phyloP scores from a whole-genome alignment of 2,797 vertebrate genomes.

The Phoebastria nigripes region DNA sequence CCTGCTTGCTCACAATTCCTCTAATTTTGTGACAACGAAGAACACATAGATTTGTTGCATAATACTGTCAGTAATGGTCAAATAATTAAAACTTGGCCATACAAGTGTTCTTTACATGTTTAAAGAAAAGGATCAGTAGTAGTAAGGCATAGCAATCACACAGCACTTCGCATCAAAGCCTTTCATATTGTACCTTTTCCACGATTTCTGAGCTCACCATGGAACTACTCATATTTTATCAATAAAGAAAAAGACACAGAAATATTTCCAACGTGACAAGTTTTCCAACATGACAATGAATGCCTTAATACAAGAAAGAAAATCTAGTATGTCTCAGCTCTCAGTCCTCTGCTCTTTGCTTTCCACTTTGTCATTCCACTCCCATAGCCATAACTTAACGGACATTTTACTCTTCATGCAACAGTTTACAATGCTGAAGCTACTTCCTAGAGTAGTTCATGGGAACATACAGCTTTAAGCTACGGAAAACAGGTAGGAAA shows the following conservation, averaged over 20 bases:
- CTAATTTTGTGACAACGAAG: not conserved
- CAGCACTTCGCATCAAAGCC: not conserved
- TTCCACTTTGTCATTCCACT: not conserved
- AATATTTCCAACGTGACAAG: not conserved
- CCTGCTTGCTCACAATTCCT: not conserved
- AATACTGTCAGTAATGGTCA: not conserved
- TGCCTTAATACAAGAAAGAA: not conserved
- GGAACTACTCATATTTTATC: not conserved
- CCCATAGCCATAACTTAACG: not conserved
- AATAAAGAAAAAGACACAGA: not conserved
- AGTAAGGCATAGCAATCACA: not conserved
- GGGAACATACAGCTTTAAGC: not conserved
- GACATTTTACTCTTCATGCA: not conserved
- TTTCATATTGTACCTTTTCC: not conserved
- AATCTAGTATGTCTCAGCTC: not conserved
- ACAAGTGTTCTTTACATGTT: not conserved
- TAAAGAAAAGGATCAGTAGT: not conserved
- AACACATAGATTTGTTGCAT: not conserved
- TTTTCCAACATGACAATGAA: not conserved
- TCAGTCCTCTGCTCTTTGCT: not conserved
- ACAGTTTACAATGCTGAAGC: not conserved
- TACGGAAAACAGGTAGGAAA: not conserved
- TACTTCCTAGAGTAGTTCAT: not conserved
- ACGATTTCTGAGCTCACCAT: not conserved
- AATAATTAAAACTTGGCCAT: not conserved